A percentile compares a stretch with the other conserved stretches of the same genome.
These are phyloP conservation scores for Dunckerocampus dactyliophorus DNA, from an alignment of 2,113 vertebrate genomes.

Conservation along the genomic window DNA sequence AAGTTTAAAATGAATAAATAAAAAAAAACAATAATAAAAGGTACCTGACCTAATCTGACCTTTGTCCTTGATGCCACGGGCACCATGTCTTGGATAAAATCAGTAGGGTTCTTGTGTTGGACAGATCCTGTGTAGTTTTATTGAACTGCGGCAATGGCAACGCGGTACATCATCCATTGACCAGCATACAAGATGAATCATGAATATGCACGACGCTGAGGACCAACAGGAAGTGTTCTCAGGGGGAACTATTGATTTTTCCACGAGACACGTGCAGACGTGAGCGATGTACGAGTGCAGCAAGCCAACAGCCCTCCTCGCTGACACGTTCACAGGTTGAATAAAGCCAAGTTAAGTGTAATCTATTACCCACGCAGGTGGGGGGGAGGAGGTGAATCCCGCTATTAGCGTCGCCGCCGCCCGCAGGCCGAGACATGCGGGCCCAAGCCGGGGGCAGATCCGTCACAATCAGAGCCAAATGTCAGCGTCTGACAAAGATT, in stretches of 20 bases:
- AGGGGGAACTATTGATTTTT: neutral
- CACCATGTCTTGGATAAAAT: no score
- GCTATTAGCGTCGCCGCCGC: slow-evolving; percentile 8
- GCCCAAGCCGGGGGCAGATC: slow-evolving; percentile 58
- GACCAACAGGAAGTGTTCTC: neutral
- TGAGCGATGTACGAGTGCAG: slow-evolving; percentile 29
- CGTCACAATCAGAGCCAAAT: slow-evolving; percentile 72
- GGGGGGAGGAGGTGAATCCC: slow-evolving; percentile 12
- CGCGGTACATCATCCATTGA: no score
- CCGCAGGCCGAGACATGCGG: slow-evolving; percentile 36
- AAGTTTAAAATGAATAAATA: no score
- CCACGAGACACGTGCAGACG: slow-evolving; percentile 19
- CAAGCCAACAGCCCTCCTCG: slow-evolving; percentile 9
- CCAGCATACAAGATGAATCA: no score
- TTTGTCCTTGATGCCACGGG: no score
- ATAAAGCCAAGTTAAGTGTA: slow-evolving; percentile 60
- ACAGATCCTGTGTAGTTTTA: no score
- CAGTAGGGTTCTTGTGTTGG: no score
- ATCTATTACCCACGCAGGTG: slow-evolving; percentile 57
- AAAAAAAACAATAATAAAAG: no score
- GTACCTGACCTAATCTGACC: no score
- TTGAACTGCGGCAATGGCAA: no score
- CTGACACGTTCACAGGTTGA: slow-evolving; percentile 32
- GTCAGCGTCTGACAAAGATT: slow-evolving; percentile 68
- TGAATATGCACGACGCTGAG: no score